These are phyloP conservation scores for Chymomyza costata DNA, from an alignment of 1,140 invertebrate species.

Conservation along the genomic window DNA sequence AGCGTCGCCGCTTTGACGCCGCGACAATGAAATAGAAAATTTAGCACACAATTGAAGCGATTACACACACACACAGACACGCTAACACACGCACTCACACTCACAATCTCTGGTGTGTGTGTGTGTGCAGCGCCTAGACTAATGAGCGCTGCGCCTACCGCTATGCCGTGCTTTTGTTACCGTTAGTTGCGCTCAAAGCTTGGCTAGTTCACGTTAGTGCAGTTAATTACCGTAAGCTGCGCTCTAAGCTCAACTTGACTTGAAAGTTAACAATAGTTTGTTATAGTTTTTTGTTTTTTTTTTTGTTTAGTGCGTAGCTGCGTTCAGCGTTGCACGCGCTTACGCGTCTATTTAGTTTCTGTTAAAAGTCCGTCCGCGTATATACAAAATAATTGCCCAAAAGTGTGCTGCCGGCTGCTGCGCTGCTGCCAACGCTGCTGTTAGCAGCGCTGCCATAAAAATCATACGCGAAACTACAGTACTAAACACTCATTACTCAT, in stretches of 20 bases:
- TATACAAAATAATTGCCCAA: neutral
- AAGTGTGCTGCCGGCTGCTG: constrained; percentile 10
- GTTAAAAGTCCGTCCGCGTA: too few species aligned
- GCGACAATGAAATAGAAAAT: constrained; percentile 62
- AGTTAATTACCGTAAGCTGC: constrained; percentile 11
- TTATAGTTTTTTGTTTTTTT: constrained; percentile 21
- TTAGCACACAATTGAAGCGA: constrained; percentile 65
- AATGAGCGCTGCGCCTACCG: neutral
- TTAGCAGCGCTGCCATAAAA: neutral
- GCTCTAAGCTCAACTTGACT: neutral
- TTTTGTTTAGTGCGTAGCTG: constrained; percentile 2
- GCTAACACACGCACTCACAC: constrained; percentile 5
- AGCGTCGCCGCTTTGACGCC: constrained; percentile 10
- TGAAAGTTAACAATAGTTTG: constrained; percentile 1
- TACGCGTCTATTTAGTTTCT: constrained; percentile 6
- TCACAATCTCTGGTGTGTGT: neutral
- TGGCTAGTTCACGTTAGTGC: constrained; percentile 23
- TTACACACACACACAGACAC: constrained; percentile 33
- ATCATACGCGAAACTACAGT: constrained; percentile 26
- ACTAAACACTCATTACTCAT: constrained; percentile 47
- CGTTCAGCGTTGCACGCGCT: constrained; percentile 2
- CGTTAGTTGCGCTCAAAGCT: constrained; percentile 42
- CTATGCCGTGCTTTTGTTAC: constrained; percentile 6
- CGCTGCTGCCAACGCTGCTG: constrained; percentile 3
- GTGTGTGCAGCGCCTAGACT: neutral